Evolutionary conservation across 2,797 vertebrate genomes (phyloP).

Genomic region (Epinephelus malabaricus): DNA sequence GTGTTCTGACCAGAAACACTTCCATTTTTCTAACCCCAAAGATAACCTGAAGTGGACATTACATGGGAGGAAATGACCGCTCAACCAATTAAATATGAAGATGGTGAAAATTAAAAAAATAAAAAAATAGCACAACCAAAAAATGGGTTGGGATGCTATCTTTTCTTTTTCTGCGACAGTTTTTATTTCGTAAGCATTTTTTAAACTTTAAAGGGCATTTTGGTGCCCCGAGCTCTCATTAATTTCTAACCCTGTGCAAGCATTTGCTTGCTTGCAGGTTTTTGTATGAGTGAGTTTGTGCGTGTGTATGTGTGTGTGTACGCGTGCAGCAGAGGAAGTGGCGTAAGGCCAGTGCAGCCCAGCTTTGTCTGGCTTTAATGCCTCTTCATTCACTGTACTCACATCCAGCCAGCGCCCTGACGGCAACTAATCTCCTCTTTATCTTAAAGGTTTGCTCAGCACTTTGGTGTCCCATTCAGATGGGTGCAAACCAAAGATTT

Average conservation of each 20-base stretch:
- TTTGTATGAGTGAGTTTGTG: slow-evolving; percentile 34
- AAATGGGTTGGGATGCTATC: background rate
- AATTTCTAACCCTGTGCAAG: slow-evolving; percentile 54
- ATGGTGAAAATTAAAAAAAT: background rate
- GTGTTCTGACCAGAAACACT: slow-evolving; percentile 41
- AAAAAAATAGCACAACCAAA: background rate
- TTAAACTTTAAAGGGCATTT: slow-evolving; percentile 69
- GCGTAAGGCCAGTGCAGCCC: slow-evolving; percentile 66
- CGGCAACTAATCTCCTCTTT: slow-evolving; percentile 81
- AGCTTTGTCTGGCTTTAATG: slow-evolving; percentile 79
- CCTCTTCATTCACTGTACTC: slow-evolving; percentile 73
- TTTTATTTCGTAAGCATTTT: slow-evolving; percentile 60
- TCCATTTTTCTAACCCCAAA: slow-evolving; percentile 6
- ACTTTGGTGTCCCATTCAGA: slow-evolving; percentile 70
- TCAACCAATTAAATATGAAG: slow-evolving; percentile 34
- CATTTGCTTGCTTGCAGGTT: slow-evolving; percentile 73
- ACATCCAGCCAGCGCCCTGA: slow-evolving; percentile 67
- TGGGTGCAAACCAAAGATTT: slow-evolving; percentile 54
- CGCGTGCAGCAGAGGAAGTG: slow-evolving; percentile 65
- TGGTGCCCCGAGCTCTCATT: slow-evolving; percentile 59
- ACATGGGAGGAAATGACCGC: slow-evolving; percentile 8
- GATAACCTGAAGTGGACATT: slow-evolving; percentile 7
- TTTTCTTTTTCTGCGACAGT: slow-evolving; percentile 21
- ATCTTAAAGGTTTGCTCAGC: slow-evolving; percentile 82
- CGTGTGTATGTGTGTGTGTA: slow-evolving; percentile 21